Evolutionary conservation across 2,888 invertebrate genomes (phyloP).

Genomic region (Chrysolina oricalcia): DNA sequence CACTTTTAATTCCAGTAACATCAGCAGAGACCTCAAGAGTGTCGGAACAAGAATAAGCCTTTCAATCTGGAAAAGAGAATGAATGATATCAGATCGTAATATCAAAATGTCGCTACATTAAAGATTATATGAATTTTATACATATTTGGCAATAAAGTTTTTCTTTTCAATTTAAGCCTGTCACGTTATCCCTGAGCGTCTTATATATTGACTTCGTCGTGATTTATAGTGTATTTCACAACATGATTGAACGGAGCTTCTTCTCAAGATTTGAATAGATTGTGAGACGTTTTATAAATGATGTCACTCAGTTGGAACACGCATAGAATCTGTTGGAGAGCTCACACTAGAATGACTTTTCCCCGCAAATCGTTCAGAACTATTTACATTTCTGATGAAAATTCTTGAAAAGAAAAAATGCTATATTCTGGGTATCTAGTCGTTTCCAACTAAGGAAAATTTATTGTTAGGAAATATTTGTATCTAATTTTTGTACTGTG

Average conservation of each 20-base stretch:
- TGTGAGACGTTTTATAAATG: not conserved
- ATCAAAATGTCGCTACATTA: slow-evolving; percentile 23
- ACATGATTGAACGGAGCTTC: not conserved
- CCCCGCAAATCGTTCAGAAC: too few species aligned
- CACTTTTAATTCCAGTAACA: slow-evolving; percentile 80
- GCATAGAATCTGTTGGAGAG: not conserved
- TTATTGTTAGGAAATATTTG: too few species aligned
- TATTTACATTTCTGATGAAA: too few species aligned
- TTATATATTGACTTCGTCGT: slow-evolving; percentile 29
- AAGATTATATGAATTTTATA: slow-evolving; percentile 36
- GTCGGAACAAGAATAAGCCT: slow-evolving; percentile 91
- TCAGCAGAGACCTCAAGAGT: slow-evolving; percentile 83
- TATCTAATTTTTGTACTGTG: too few species aligned
- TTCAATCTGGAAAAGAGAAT: slow-evolving; percentile 78
- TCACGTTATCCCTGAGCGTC: not conserved
- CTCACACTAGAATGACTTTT: too few species aligned
- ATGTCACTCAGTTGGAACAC: not conserved
- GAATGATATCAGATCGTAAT: slow-evolving; percentile 37
- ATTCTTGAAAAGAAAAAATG: too few species aligned
- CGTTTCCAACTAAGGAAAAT: too few species aligned
- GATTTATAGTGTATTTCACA: slow-evolving; percentile 1
- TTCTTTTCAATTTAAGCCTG: slow-evolving; percentile 23
- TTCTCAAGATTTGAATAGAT: slow-evolving; percentile 6
- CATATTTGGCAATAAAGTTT: slow-evolving; percentile 29
- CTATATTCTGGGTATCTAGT: too few species aligned